These are phyloP conservation scores for Anneissia japonica DNA, from an alignment of 35 echinoderm and acorn worm genomes.

Conservation along the genomic window DNA sequence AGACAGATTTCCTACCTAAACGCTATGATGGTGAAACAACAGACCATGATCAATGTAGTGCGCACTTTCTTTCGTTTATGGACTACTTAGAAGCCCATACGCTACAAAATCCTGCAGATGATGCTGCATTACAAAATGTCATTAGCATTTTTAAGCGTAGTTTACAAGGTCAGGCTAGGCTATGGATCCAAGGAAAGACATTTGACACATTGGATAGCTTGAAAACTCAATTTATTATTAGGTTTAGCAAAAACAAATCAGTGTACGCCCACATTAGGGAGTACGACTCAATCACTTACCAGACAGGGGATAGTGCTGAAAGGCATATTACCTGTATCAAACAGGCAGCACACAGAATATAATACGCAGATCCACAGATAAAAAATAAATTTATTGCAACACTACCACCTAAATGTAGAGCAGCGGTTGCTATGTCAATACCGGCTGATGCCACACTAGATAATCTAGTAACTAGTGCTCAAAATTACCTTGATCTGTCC, in stretches of 20 bases:
- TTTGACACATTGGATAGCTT: background rate
- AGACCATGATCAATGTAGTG: too few relatives aligned
- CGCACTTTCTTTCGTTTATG: too few relatives aligned
- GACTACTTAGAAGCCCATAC: too few relatives aligned
- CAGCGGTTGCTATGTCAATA: background rate
- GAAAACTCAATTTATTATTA: conserved; percentile 1
- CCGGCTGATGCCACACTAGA: background rate
- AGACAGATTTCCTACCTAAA: too few relatives aligned
- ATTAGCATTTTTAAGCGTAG: too few relatives aligned
- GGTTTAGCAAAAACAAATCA: background rate
- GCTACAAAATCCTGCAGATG: too few relatives aligned
- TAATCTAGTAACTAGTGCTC: background rate
- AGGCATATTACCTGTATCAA: background rate
- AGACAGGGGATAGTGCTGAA: background rate
- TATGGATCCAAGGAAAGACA: conserved; percentile 8
- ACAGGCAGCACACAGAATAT: background rate
- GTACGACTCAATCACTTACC: background rate
- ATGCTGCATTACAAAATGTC: too few relatives aligned
- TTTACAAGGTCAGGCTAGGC: background rate
- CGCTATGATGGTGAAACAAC: too few relatives aligned
- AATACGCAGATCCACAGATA: background rate
- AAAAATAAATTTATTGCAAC: background rate
- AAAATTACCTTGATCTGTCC: background rate
- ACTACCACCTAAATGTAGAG: background rate
- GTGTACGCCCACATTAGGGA: background rate